phyloP scores from a whole-genome alignment of 2,888 invertebrate species.

The Stramonita haemastoma region DNA sequence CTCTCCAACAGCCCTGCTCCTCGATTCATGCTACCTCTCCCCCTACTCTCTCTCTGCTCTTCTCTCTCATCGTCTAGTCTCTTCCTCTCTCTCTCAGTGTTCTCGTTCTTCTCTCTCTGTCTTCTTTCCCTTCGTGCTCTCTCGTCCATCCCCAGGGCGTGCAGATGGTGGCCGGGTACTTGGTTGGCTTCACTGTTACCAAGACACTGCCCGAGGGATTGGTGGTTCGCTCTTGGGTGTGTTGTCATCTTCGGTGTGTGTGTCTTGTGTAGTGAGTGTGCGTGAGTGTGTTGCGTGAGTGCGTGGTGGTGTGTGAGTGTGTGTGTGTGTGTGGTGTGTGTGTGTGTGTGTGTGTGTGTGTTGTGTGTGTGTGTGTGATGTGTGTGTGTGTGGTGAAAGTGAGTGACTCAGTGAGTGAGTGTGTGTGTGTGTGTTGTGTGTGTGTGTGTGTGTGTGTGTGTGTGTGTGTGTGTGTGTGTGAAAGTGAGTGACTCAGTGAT shows the following conservation, averaged over 20 bases:
- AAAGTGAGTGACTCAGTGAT: background rate
- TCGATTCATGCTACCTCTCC: too few relatives aligned
- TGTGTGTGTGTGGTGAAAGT: background rate
- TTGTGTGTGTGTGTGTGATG: background rate
- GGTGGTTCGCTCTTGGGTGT: background rate
- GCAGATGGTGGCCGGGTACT: too few relatives aligned
- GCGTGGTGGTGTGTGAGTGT: background rate
- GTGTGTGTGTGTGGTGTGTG: background rate
- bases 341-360: background rate
- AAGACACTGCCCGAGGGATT: background rate
- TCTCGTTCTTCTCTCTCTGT: background rate
- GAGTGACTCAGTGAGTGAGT: background rate
- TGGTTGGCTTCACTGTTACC: background rate
- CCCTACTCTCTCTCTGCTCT: background rate
- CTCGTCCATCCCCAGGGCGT: too few relatives aligned
- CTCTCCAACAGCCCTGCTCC: too few relatives aligned
- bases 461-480: background rate
- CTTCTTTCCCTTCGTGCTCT: background rate
- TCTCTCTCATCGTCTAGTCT: too few relatives aligned
- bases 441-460: background rate
- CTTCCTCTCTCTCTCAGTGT: background rate
- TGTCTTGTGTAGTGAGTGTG: background rate
- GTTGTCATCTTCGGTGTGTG: background rate
- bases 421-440: background rate
- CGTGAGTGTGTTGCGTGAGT: background rate